Evolutionary conservation across 2,113 vertebrate genomes (phyloP).

Genomic region (Lophius piscatorius): DNA sequence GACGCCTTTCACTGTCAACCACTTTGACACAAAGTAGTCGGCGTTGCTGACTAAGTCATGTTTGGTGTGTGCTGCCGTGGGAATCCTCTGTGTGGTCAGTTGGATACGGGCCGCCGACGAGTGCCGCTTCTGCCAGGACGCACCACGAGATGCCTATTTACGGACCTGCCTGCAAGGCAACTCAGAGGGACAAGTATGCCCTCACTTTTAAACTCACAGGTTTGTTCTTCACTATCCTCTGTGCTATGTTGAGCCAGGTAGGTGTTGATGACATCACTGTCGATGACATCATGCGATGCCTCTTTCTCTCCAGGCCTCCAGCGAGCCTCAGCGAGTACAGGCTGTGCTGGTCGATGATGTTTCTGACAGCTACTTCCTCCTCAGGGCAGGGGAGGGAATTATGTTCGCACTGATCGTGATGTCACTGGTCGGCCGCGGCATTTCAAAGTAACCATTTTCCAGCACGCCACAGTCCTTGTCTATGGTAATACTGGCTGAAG

Average conservation of each 20-base stretch:
- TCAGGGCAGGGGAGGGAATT: constrained; percentile 16
- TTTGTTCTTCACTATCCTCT: too few species aligned
- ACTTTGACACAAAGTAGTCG: constrained; percentile 65
- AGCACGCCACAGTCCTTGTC: background rate
- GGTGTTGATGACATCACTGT: constrained; percentile 68
- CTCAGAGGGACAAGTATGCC: too few species aligned
- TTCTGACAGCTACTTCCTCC: constrained; percentile 59
- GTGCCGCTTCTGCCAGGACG: constrained; percentile 44
- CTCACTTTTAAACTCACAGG: too few species aligned
- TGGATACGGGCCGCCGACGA: constrained; percentile 46
- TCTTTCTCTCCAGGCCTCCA: constrained; percentile 30
- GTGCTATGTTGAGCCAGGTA: constrained; percentile 73
- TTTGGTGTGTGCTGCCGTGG: background rate
- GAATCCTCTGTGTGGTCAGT: background rate
- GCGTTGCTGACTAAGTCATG: constrained; percentile 24
- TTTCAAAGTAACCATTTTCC: constrained; percentile 35
- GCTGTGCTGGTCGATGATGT: constrained; percentile 67
- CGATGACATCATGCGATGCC: constrained; percentile 54
- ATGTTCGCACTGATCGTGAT: constrained; percentile 9
- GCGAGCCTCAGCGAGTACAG: constrained; percentile 42
- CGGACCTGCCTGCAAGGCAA: constrained; percentile 59
- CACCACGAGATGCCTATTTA: constrained; percentile 39
- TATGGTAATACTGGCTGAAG: constrained; percentile 22
- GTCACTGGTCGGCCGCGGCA: constrained; percentile 17
- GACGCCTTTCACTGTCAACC: constrained; percentile 53